phyloP scores from a whole-genome alignment of 2,797 vertebrate species.

The Melanogrammus aeglefinus region DNA sequence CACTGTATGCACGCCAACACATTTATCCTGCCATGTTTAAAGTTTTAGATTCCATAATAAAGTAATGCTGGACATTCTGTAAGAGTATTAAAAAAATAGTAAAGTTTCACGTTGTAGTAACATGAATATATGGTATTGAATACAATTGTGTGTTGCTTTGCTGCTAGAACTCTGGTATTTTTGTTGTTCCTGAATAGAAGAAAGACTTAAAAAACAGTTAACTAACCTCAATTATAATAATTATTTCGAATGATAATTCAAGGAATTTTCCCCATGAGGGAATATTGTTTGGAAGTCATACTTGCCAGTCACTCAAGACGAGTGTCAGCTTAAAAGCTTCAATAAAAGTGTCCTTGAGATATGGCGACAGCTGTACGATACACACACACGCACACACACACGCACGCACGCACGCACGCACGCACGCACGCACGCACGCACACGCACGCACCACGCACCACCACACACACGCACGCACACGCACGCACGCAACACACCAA shows the following conservation, averaged over 20 bases:
- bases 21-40: slow-evolving; percentile 19
- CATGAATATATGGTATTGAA: slow-evolving; percentile 38
- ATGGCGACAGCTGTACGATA: not conserved
- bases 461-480: slow-evolving; percentile 14
- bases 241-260: too few species aligned
- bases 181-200: not conserved
- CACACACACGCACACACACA: slow-evolving; percentile 3
- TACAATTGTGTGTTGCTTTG: slow-evolving; percentile 32
- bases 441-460: slow-evolving; percentile 12
- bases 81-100: slow-evolving; percentile 43
- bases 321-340: not conserved
- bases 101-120: slow-evolving; percentile 39
- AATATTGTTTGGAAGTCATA: too few species aligned
- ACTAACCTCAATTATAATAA: too few species aligned
- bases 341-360: not conserved
- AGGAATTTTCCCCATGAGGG: too few species aligned
- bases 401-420: slow-evolving; percentile 9
- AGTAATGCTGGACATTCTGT: slow-evolving; percentile 72
- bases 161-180: not conserved
- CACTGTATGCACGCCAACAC: not conserved
- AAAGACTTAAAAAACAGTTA: not conserved
- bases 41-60: slow-evolving; percentile 17
- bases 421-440: not conserved
- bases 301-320: not conserved
- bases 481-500: slow-evolving; percentile 12